Base-by-base conservation (phyloP, 2,888 invertebrate species). In the Bibio marci region DNA sequence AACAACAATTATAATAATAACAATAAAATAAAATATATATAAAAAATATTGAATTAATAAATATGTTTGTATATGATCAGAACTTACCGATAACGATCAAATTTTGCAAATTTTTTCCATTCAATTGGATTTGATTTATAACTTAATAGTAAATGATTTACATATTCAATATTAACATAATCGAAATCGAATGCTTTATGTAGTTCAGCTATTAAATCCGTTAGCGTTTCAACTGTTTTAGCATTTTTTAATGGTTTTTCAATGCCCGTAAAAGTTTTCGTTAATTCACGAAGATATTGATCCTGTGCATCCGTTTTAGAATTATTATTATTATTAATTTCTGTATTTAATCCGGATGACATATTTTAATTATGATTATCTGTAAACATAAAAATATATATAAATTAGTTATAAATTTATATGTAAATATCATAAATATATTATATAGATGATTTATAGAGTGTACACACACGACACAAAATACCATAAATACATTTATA, bases 81-180 rank as follows among this genome's bases (percentile, higher is more conserved):
- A 13, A 43, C 46, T 57, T 58, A 90, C 90, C 82, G 76, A 64
- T 79, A 81, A 56, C 85, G 74, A 61, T 95, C 94, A 55, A 88
- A 95, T 57, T 91, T 92, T 4, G 94, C 92, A 54, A 74, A 98
- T 56, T 82, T 85, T 54, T 73, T 78, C 97, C 97, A 98, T 46
- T 98, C 94, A 15, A 70, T 70, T 0, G 80, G 78, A 50, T 91
- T 80, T 30, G 88, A 88, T 55, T 81, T 83, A 65, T 97, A 98
- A 0, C 66, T 63, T 2, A 67, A 54, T 66, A 73, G 80, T 41
- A 94, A 58, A 41, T 77, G 75, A 52, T 80, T 76, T 8, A 98
- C 90, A 55, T 86, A 74, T 49, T 97, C 94, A 41, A 95, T 76
- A 55, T 95, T 85, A 17, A 98, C 86, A 44, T 74, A 65, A 52